Base-by-base conservation (phyloP, 2,113 vertebrate genomes). In the Antennarius striatus region DNA sequence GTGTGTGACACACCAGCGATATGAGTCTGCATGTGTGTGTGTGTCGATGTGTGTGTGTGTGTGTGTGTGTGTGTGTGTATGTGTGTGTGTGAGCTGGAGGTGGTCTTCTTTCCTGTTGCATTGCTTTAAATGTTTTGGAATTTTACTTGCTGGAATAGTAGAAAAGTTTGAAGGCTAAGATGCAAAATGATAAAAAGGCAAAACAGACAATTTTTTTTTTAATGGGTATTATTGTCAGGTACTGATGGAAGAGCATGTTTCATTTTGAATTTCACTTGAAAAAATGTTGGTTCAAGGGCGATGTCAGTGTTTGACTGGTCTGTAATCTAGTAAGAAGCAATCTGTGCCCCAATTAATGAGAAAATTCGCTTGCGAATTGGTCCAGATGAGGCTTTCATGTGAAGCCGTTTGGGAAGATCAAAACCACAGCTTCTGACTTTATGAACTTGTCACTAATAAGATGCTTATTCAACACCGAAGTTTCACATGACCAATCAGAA, bases 41-140 rank as follows among this genome's bases (percentile, higher is more conserved):
- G 50, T 47, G 57, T 22, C 22, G 22, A 22, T 58, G 32, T 22
- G 10, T 64, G 52, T 49, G 46, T 45, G 46, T n/a, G 53, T 67
- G 8, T 52, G 54, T 42, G 56, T 53, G 48, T 48, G 54, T 56
- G 6, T 58, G 32, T 22, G 10, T 64, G 52, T 49, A 40, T 45
- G 46, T n/a, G 53, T 67, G 8, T 52, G 54, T 48, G 54, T 56
- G 6, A 2, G 28, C 54, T 50, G 62, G 51, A 40, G 14, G 36
- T 68, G 73, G 45, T 47, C 59, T 32, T 15, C 59, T 49, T 77
- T 73, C 13, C 47, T 81, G 60, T 62, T 55, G 65, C 58, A 58
- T 59, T 4, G 51, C 72, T 77, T 75, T 79, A 5, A 59, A 45
- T 65, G 56, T 71, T 32, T 53, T n/a, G 22, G 14, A 1, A 28